Evolutionary conservation across 2,797 vertebrate genomes (phyloP), one percentile per base, ranked within the genome.

Genomic region (Sylvia borin): DNA sequence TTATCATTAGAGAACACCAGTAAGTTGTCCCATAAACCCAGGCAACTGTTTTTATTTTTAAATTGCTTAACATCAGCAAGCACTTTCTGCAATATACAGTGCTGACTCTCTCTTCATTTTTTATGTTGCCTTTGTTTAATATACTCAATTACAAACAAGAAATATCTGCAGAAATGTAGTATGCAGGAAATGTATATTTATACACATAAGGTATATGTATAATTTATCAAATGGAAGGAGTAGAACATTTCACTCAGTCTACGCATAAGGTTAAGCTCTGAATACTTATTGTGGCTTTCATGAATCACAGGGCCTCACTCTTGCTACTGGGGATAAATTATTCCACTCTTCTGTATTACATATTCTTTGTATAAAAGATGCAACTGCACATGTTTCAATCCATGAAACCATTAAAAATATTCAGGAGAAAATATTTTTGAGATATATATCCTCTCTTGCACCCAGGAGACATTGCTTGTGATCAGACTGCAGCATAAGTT

Each of bases 241-340:
- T 80, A 94, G 93, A 97, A 94, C 92, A 95, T 96, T 97, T 97
- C 95, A 95, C 92, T 96, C 91, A 96, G 84, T 96, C 95, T 96
- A 95, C 38, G 9, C 91, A 93, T 92, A 97, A 96, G 95, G 97
- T 96, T 97, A 97, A 97, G 94, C 92, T 96, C 95, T 96, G 94
- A 96, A 97, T 97, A 96, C 95, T 97, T 97, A 96, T 96, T 96
- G 92, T 85, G 88, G 95, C 94, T 97, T 97, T 97, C 96, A 97
- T 97, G 96, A 97, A 97, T 96, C 95, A 96, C 88, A 97, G 92
- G 94, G 91, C 92, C 93, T 94, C 92, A 95, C 88, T 96, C 85
- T 92, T 96, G 93, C 95, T 96, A 96, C 94, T 96, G 96, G 95
- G 96, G 95, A 97, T 97, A 97, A 97, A 97, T 97, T 97, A 97